A percentile compares a stretch with the other conserved stretches of the same genome.
Evolutionary conservation across 2,888 invertebrate species (phyloP).

Genomic region (Esperia sulphurella): DNA sequence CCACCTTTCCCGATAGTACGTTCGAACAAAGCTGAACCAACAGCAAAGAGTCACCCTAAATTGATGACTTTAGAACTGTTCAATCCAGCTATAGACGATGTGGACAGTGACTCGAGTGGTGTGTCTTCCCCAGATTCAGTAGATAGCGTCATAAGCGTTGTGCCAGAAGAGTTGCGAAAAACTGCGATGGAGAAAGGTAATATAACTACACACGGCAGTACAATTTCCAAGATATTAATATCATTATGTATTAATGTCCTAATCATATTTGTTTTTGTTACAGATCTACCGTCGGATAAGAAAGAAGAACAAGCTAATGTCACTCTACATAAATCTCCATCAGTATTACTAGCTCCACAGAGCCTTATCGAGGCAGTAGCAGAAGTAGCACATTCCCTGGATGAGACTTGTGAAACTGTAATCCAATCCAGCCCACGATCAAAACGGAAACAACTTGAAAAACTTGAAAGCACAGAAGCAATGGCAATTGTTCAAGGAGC

Average conservation of each 20-base stretch:
- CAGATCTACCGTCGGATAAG: conserved; percentile 47
- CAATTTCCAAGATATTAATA: not conserved
- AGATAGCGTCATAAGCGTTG: conserved; percentile 90
- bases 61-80: conserved; percentile 90
- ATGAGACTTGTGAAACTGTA: conserved; percentile 84
- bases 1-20: conserved; percentile 85
- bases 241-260: not conserved
- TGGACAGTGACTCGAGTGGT: conserved; percentile 93
- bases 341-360: conserved; percentile 52
- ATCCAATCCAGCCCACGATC: conserved; percentile 81
- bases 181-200: conserved; percentile 68
- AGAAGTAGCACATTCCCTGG: conserved; percentile 82
- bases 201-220: too few species aligned
- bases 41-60: conserved; percentile 85
- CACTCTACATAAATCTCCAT: conserved; percentile 32
- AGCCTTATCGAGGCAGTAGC: conserved; percentile 82
- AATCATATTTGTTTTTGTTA: conserved; percentile 23
- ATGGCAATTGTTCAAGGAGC: conserved; percentile 69
- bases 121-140: conserved; percentile 93
- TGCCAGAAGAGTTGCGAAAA: conserved; percentile 80
- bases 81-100: conserved; percentile 93
- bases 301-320: conserved; percentile 32
- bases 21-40: conserved; percentile 78
- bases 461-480: conserved; percentile 68
- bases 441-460: conserved; percentile 71